Percentiles rank a stretch among this genome's conserved stretches.
Evolutionary conservation across 2,888 invertebrate species (phyloP).

Genomic region (Carterocephalus palaemon): DNA sequence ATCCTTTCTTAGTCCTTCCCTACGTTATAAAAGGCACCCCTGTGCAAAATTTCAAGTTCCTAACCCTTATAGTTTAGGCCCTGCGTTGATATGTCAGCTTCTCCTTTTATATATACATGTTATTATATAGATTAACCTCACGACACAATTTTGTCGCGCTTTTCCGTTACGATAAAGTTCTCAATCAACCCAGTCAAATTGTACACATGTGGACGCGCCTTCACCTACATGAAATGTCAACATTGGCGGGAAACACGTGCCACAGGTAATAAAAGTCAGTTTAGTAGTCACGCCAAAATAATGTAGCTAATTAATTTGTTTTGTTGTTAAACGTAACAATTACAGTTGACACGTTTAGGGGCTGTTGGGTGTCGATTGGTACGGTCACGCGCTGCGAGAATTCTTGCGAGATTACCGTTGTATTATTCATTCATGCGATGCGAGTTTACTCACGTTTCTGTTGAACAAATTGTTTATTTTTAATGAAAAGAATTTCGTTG

Average conservation of each 20-base stretch:
- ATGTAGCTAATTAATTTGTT: constrained; percentile 2
- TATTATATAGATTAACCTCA: too few species aligned
- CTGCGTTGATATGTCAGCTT: too few species aligned
- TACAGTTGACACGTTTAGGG: constrained; percentile 1
- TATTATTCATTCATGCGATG: constrained; percentile 10
- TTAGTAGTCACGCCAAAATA: constrained; percentile 3
- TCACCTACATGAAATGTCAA: background rate
- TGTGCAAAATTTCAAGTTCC: too few species aligned
- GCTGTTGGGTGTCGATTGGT: background rate
- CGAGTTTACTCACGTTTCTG: background rate
- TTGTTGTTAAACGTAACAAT: background rate
- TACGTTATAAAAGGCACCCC: too few species aligned
- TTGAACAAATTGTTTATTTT: too few species aligned
- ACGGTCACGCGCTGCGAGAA: constrained; percentile 1
- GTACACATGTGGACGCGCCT: too few species aligned
- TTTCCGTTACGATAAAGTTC: too few species aligned
- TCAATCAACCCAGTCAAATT: too few species aligned
- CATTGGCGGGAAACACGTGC: background rate
- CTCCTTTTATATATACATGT: too few species aligned
- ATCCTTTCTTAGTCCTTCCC: too few species aligned
- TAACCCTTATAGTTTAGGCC: too few species aligned
- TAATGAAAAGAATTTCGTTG: background rate
- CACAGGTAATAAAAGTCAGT: background rate
- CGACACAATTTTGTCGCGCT: too few species aligned
- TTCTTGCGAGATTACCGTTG: background rate